phyloP scores from a whole-genome alignment of 2,113 vertebrate species.

The Electrona antarctica region DNA sequence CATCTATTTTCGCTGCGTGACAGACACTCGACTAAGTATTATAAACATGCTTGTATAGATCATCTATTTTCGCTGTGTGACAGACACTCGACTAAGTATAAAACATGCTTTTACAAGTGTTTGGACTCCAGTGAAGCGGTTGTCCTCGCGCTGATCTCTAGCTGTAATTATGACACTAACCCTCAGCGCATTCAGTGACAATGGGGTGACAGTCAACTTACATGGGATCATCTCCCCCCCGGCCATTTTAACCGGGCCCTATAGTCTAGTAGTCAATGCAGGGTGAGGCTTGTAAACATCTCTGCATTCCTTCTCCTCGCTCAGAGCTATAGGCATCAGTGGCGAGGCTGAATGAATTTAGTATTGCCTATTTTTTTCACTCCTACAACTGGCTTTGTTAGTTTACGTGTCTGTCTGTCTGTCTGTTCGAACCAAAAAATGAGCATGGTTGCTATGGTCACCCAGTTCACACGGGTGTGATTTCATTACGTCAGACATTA shows the following conservation, averaged over 20 bases:
- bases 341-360: no score
- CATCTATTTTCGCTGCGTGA: neutral
- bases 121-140: slow-evolving; percentile 38
- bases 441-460: no score
- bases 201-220: slow-evolving; percentile 40
- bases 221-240: slow-evolving; percentile 41
- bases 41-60: no score
- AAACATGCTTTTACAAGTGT: slow-evolving; percentile 16
- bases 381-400: no score
- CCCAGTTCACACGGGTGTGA: no score
- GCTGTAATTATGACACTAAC: slow-evolving; percentile 35
- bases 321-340: neutral
- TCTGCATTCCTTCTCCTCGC: slow-evolving; percentile 45
- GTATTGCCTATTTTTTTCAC: no score
- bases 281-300: slow-evolving; percentile 23
- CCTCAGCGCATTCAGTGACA: slow-evolving; percentile 41
- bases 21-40: no score
- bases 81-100: no score
- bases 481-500: no score
- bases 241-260: neutral
- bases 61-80: no score
- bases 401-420: no score
- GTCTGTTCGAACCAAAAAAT: no score
- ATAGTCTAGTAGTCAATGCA: neutral
- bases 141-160: slow-evolving; percentile 46